These are phyloP conservation scores for Cnemophilus loriae DNA, from an alignment of 2,113 vertebrate species.

Conservation along the genomic window DNA sequence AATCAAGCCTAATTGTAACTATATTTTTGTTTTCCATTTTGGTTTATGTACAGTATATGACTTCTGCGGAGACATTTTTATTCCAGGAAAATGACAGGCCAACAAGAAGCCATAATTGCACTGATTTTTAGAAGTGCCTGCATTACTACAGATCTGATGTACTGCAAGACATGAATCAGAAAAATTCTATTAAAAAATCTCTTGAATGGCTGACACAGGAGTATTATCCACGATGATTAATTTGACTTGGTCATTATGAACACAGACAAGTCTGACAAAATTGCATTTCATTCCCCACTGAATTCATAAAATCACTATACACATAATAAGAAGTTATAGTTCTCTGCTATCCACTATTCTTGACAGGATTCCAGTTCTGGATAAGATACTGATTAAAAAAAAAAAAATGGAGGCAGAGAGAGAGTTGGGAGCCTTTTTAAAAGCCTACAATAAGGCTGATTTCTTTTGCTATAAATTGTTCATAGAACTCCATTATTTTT, in stretches of 20 bases:
- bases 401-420: neutral
- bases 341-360: slow-evolving; percentile 44
- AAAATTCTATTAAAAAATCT: slow-evolving; percentile 96
- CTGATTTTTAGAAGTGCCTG: slow-evolving; percentile 89
- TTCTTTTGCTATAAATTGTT: slow-evolving; percentile 39
- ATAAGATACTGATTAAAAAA: slow-evolving; percentile 32
- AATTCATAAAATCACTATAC: slow-evolving; percentile 75
- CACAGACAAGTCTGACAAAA: slow-evolving; percentile 91
- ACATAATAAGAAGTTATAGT: slow-evolving; percentile 63
- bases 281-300: slow-evolving; percentile 90
- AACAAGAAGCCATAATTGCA: slow-evolving; percentile 90
- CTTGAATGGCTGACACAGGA: slow-evolving; percentile 89
- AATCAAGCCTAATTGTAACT: slow-evolving; percentile 63
- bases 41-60: slow-evolving; percentile 51
- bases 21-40: slow-evolving; percentile 64
- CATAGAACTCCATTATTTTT: slow-evolving; percentile 3
- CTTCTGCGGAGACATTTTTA: slow-evolving; percentile 69
- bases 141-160: slow-evolving; percentile 88
- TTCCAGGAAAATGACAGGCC: slow-evolving; percentile 84
- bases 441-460: slow-evolving; percentile 33
- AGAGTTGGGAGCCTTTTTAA: slow-evolving; percentile 13
- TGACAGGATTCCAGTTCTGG: slow-evolving; percentile 58
- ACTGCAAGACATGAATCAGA: slow-evolving; percentile 88
- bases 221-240: slow-evolving; percentile 96
- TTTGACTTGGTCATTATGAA: slow-evolving; percentile 95